phyloP scores from a whole-genome alignment of 2,797 vertebrate species.

The Muscicapa striata region DNA sequence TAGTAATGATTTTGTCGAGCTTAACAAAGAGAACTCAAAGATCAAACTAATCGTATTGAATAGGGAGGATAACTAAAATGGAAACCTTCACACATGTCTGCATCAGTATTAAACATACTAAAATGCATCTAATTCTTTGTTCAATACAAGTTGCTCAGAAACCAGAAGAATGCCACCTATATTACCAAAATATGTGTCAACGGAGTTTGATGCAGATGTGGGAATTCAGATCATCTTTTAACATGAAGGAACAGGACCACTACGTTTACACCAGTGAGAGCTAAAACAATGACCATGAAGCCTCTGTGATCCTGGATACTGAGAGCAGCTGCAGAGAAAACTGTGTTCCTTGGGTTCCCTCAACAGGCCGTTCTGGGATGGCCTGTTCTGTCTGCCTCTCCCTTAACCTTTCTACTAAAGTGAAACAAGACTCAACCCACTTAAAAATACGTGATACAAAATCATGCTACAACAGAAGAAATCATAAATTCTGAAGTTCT shows the following conservation, averaged over 20 bases:
- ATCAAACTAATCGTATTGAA: slow-evolving; percentile 51
- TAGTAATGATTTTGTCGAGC: not conserved
- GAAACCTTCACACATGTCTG: slow-evolving; percentile 6
- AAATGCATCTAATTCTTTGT: slow-evolving; percentile 7
- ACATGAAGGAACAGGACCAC: not conserved
- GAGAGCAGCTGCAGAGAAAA: not conserved
- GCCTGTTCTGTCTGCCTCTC: not conserved
- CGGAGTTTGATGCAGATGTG: not conserved
- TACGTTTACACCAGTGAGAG: not conserved
- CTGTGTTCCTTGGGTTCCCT: not conserved
- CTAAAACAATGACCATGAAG: not conserved
- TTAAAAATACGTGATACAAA: not conserved
- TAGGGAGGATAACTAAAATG: not conserved
- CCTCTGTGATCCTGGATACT: not conserved
- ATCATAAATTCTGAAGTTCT: not conserved
- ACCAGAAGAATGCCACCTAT: not conserved
- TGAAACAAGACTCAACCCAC: not conserved
- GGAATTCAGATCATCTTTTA: not conserved
- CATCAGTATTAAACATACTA: slow-evolving; percentile 30
- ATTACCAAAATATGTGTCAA: not conserved
- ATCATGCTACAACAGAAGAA: not conserved
- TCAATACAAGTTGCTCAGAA: not conserved
- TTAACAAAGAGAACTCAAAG: not conserved
- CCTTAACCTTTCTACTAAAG: not conserved
- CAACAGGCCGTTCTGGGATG: not conserved